phyloP scores from a whole-genome alignment of 2,888 invertebrate species.

The Ichneumon xanthorius region DNA sequence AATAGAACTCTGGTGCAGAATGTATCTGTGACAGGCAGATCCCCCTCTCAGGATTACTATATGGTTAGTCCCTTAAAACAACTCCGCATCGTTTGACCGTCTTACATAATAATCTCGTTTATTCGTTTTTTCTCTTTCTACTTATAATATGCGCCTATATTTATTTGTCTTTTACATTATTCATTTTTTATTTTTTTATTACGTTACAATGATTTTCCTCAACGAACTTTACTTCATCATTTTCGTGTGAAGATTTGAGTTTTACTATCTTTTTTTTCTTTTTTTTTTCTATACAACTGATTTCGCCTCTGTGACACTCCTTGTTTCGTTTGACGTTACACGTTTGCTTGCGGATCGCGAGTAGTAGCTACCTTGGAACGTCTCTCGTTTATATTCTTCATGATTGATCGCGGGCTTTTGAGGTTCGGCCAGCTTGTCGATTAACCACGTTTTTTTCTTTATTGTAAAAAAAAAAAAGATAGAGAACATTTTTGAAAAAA shows the following conservation, averaged over 20 bases:
- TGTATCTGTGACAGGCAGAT: conserved; percentile 85
- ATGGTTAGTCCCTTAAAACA: conserved; percentile 85
- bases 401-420: conserved; percentile 9
- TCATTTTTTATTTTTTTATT: conserved; percentile 38
- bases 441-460: neutral
- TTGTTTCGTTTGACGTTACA: conserved; percentile 53
- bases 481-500: neutral
- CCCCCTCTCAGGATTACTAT: conserved; percentile 85
- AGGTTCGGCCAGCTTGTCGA: conserved; percentile 17
- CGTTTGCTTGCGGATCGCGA: conserved; percentile 63
- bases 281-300: conserved; percentile 42
- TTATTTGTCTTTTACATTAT: conserved; percentile 64
- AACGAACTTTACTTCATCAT: conserved; percentile 37
- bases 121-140: conserved; percentile 73
- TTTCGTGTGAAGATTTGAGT: conserved; percentile 29
- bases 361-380: conserved; percentile 56
- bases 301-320: conserved; percentile 58
- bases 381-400: conserved; percentile 42
- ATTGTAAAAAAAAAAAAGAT: neutral
- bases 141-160: conserved; percentile 63
- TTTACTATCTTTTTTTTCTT: conserved; percentile 41
- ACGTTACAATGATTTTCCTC: conserved; percentile 20
- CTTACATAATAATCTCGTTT: conserved; percentile 82
- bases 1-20: conserved; percentile 85
- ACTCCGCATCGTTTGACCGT: conserved; percentile 85